Evolutionary conservation across 2,113 vertebrate genomes (phyloP).

Genomic region (Proteles cristata): DNA sequence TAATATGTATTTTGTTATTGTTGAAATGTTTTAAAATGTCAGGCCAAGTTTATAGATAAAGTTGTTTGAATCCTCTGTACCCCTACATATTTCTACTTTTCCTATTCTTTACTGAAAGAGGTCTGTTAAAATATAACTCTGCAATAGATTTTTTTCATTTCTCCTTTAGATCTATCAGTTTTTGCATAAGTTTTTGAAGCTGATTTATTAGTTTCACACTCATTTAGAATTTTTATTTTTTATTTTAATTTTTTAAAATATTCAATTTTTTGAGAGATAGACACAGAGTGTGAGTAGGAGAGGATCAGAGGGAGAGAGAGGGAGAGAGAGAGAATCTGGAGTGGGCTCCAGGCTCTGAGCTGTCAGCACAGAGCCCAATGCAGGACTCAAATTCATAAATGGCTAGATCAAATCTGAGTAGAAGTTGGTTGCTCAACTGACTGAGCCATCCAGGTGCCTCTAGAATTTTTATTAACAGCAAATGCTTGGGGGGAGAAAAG

Average conservation of each 20-base stretch:
- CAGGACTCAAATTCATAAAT: too few relatives aligned
- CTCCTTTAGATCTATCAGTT: not conserved
- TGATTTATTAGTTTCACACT: not conserved
- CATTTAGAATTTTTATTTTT: not conserved
- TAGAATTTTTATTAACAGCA: not conserved
- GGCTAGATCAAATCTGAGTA: too few relatives aligned
- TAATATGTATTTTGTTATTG: not conserved
- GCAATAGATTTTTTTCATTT: not conserved
- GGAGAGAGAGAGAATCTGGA: too few relatives aligned
- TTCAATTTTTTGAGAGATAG: too few relatives aligned
- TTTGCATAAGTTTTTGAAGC: not conserved
- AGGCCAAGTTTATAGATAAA: not conserved
- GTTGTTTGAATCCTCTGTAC: not conserved
- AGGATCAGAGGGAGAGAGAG: too few relatives aligned
- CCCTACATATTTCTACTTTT: not conserved
- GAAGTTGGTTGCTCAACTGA: too few relatives aligned
- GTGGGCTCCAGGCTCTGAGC: too few relatives aligned
- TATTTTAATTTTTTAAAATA: too few relatives aligned
- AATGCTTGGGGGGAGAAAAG: not conserved
- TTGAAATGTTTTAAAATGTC: not conserved
- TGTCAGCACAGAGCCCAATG: too few relatives aligned
- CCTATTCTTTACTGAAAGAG: not conserved
- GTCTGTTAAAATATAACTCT: not conserved
- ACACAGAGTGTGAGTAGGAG: too few relatives aligned
- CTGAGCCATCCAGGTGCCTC: too few relatives aligned